Evolutionary conservation across 2,888 invertebrate species (phyloP).

Genomic region (Drosophila emarginata): DNA sequence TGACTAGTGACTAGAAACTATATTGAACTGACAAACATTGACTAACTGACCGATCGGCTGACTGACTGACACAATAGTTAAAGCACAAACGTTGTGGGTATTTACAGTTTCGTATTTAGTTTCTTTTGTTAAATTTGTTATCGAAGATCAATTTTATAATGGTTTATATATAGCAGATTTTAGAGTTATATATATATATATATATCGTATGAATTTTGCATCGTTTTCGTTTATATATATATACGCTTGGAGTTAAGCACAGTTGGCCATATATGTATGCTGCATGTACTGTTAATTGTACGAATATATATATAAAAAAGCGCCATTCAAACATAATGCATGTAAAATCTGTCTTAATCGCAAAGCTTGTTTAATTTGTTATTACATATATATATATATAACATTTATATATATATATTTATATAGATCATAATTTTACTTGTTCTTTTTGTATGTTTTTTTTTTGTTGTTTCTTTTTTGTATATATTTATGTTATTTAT

Average conservation of each 20-base stretch:
- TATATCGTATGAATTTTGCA: slow-evolving; percentile 14
- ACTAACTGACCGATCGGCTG: slow-evolving; percentile 26
- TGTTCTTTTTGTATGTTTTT: slow-evolving; percentile 26
- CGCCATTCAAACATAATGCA: slow-evolving; percentile 57
- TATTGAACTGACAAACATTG: slow-evolving; percentile 53
- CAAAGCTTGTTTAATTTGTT: slow-evolving; percentile 63
- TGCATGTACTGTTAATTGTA: slow-evolving; percentile 1
- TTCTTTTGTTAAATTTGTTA: slow-evolving; percentile 37
- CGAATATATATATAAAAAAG: slow-evolving; percentile 51
- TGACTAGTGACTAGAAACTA: slow-evolving; percentile 31
- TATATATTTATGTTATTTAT: slow-evolving; percentile 76
- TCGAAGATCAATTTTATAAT: slow-evolving; percentile 34
- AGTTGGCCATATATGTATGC: slow-evolving; percentile 29
- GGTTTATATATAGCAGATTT: slow-evolving; percentile 12
- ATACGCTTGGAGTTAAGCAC: slow-evolving; percentile 41
- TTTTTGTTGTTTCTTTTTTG: slow-evolving; percentile 71
- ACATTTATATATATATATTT: slow-evolving; percentile 38
- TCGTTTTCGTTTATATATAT: neutral
- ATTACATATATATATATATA: slow-evolving; percentile 18
- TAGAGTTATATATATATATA: slow-evolving; percentile 19
- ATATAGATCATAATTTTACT: slow-evolving; percentile 24
- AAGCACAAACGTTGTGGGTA: slow-evolving; percentile 67
- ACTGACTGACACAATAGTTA: slow-evolving; percentile 44
- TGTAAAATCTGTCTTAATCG: slow-evolving; percentile 59
- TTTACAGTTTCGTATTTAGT: slow-evolving; percentile 61